Base-by-base conservation (phyloP, 2,888 invertebrate species). In the Caenorhabditis doughertyi region DNA sequence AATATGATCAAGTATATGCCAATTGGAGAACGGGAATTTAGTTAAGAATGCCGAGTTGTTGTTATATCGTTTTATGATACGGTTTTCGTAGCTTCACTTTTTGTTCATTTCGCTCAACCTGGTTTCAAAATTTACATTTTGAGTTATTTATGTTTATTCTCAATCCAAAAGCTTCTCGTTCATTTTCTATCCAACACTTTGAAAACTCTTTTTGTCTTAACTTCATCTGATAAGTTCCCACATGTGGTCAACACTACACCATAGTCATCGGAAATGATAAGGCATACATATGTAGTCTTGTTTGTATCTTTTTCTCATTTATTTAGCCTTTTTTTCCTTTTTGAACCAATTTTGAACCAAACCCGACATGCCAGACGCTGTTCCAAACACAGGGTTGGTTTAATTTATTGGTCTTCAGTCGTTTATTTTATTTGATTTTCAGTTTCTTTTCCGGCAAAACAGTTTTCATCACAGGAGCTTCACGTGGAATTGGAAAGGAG, bases 401-500 rank as follows among this genome's bases (percentile, higher is more conserved):
- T 9, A 13, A 29, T 11, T 68, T 42, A 11, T 23, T 27, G 1
- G 9, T 11, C 1, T 42, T 27, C n/a, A n/a, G n/a, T n/a, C 3
- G 1, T 23, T 39, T 53, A 18, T 13, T 16, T 25, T 1, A 11
- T 13, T 39, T 35, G 29, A 1, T 21, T 67, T 81, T 53, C 67
- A 86, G 86, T 13, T 73, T 74, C 16, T 86, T 86, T 47, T 64
- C 74, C 18, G 86, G 86, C 11, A 74, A 77, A 39, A 86, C 86
- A 2, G 84, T 81, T 9, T 55, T 86, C 18, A 86, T 86, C 56
- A 85, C 81, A n/a, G 86, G 86, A 3, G 84, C 86, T 1, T 86
- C 86, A 13, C 79, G 86, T 13, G 86, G 86, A 51, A 86, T 86
- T 25, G 86, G 86, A 21, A 86, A 86, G 58, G 86, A 86, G 49